A percentile compares a stretch with the other conserved stretches of the same genome.
phyloP scores from a whole-genome alignment of 2,797 vertebrate genomes.

The Florisuga fusca region DNA sequence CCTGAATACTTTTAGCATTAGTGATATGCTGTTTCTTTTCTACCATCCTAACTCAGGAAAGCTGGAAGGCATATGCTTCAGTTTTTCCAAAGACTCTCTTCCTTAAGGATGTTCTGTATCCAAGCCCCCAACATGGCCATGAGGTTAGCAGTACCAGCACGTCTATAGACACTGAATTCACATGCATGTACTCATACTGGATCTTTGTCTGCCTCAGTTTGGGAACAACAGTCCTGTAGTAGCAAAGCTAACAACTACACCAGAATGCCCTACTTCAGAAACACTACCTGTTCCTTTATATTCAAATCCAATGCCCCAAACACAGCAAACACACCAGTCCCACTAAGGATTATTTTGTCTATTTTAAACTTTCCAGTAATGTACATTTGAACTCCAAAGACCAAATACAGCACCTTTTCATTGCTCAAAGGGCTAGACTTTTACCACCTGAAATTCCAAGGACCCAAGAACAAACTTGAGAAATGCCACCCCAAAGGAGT shows the following conservation, averaged over 20 bases:
- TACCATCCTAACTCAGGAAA: neutral
- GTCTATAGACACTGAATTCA: neutral
- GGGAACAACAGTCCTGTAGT: neutral
- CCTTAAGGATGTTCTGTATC: neutral
- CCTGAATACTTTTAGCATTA: neutral
- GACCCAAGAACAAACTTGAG: neutral
- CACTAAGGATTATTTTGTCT: neutral
- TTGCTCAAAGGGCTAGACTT: neutral
- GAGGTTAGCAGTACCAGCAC: neutral
- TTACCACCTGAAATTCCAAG: neutral
- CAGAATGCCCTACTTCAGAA: neutral
- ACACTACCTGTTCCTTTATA: neutral
- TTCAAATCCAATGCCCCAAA: neutral
- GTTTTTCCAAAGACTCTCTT: neutral
- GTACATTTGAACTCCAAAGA: neutral
- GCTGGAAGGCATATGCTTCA: neutral
- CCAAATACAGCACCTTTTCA: neutral
- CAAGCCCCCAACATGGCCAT: neutral
- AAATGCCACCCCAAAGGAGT: neutral
- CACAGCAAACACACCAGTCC: neutral
- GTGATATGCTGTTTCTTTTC: neutral
- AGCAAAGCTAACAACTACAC: neutral
- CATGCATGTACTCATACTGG: fast-evolving
- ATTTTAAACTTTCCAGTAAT: neutral
- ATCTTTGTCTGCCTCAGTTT: neutral